Evolutionary conservation across 2,888 invertebrate genomes (phyloP).

Genomic region (Creontiades dilutus): DNA sequence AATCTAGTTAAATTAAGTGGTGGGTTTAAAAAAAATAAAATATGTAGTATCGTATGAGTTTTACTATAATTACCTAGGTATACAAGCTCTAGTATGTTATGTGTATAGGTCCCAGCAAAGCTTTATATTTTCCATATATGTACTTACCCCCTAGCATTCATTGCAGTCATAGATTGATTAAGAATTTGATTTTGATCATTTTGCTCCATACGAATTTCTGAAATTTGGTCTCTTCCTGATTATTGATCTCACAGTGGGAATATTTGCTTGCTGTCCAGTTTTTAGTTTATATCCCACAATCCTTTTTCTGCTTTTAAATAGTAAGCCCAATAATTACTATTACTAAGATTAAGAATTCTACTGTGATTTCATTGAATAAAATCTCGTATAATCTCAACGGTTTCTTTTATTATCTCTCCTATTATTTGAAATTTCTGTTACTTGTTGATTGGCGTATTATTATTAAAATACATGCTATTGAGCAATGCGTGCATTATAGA

Average conservation of each 20-base stretch:
- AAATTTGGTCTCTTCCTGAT: not conserved
- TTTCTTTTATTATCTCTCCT: not conserved
- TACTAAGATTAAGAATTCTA: not conserved
- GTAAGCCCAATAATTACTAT: not conserved
- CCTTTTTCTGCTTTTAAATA: not conserved
- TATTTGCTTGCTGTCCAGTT: not conserved
- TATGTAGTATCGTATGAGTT: not conserved
- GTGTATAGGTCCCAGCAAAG: not conserved
- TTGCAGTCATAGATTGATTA: not conserved
- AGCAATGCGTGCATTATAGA: too few relatives aligned
- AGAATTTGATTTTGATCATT: not conserved
- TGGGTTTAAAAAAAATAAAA: not conserved
- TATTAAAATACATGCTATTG: too few relatives aligned
- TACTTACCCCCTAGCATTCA: not conserved
- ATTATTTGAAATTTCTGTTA: not conserved
- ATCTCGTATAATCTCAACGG: not conserved
- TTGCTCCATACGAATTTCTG: not conserved
- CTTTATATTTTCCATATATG: not conserved
- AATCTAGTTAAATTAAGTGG: not conserved
- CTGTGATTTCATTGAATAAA: conserved; percentile 21
- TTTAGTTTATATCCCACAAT: not conserved
- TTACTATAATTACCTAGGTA: not conserved
- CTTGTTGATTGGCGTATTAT: too few relatives aligned
- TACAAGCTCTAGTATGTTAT: not conserved
- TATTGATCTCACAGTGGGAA: conserved; percentile 20